phyloP scores from a whole-genome alignment of 1,140 invertebrate species.

The honey bee (Apis mellifera) region Amel_HAv3.1 CM009945.2:5810001-5810500 shows the following conservation, averaged over 20 bases:
- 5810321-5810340: slow-evolving; percentile 80
- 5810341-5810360: slow-evolving; percentile 88
- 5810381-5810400: slow-evolving; percentile 86
- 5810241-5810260: slow-evolving; percentile 86
- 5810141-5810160: background rate
- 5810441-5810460: slow-evolving; percentile 89
- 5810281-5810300: slow-evolving; percentile 86
- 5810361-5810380: slow-evolving; percentile 85
- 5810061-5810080: slow-evolving; percentile 88
- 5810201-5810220: slow-evolving; percentile 90
- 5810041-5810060: slow-evolving; percentile 90
- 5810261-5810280: slow-evolving; percentile 86
- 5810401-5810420: slow-evolving; percentile 74
- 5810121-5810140: too few species aligned
- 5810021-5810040: slow-evolving; percentile 89
- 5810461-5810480: slow-evolving; percentile 72
- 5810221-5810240: slow-evolving; percentile 87
- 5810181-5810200: slow-evolving; percentile 87
- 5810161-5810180: slow-evolving; percentile 73
- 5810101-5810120: slow-evolving; percentile 19
- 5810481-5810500: background rate
- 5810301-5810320: slow-evolving; percentile 81
- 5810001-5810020: slow-evolving; percentile 89
- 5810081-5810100: slow-evolving; percentile 83
- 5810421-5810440: slow-evolving; percentile 87